Base-by-base conservation (phyloP, 1,140 invertebrate genomes). In the Reticulitermes speratus region DNA sequence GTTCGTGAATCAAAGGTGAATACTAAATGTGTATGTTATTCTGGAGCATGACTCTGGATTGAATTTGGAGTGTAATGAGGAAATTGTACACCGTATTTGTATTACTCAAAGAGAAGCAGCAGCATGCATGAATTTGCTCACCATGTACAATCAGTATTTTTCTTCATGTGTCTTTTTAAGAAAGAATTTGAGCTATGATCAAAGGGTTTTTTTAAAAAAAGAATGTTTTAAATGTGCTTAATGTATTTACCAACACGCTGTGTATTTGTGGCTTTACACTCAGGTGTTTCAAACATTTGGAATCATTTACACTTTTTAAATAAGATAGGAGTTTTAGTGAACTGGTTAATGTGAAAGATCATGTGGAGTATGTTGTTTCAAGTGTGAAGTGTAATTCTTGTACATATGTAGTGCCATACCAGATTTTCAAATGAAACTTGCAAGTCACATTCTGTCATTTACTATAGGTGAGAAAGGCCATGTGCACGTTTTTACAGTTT, bases 111-210 rank as follows among this genome's bases (percentile, higher is more conserved):
- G 59, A 65, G 21, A 65, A 65, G 59, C 19, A 5, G 23, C 5
- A 69, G 65, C n/a, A 75, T 75, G 65, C 65, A 75, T 30, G n/a
- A n/a, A 75, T 75, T 75, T 75, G 65, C 65, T 75, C 65, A 75
- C 65, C n/a, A 5, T 75, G 14, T 75, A 75, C 65, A 75, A 75
- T 75, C 65, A 75, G 65, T 75, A 75, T 75, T 75, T 75, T 11
- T 75, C 59, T 75, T 30, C n/a, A 14, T 75, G n/a, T 75, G 65
- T 75, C 65, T 75, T 59, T 59, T 59, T 30, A 30, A n/a, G 25
- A 14, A 75, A 6, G 7, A 30, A 9, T 75, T 75, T n/a, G 65
- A 75, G 65, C 65, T 75, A 30, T 75, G 65, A 75, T 75, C 65
- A 75, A 75, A 75, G 65, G 16, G 7, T 65, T n/a, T 75, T 75